Conservation (phyloP, 2,797 vertebrate genomes). For the Crenichthys baileyi region DNA sequence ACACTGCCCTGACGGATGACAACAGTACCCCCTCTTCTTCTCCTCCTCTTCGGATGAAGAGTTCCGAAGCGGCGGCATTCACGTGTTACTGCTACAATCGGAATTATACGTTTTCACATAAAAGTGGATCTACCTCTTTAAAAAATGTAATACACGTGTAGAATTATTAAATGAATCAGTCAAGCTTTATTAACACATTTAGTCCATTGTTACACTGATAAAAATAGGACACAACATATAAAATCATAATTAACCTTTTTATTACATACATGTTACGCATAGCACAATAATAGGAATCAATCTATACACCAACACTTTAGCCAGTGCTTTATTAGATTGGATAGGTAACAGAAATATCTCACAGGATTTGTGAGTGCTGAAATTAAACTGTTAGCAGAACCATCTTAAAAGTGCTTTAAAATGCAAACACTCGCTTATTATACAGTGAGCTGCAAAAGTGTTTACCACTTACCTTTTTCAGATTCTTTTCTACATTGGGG, state of each 20-base stretch:
- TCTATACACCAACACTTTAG: no score
- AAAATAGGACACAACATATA: no score
- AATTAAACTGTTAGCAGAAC: no score
- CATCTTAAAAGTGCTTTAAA: background rate
- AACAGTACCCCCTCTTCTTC: constrained; percentile 53
- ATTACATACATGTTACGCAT: background rate
- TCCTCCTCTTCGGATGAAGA: constrained; percentile 17
- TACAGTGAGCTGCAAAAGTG: background rate
- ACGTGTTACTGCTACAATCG: fast-evolving
- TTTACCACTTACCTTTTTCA: background rate
- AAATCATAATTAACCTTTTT: no score
- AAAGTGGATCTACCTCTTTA: background rate
- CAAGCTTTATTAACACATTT: background rate
- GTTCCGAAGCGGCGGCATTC: constrained; percentile 33
- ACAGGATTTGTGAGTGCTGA: no score
- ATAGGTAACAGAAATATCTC: no score
- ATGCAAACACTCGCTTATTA: background rate
- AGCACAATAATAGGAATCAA: no score
- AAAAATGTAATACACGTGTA: background rate
- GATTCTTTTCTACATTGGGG: background rate
- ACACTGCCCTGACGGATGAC: constrained; percentile 59
- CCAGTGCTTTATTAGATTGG: no score
- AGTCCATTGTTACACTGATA: background rate
- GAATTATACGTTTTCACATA: fast-evolving
- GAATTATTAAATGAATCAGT: background rate